phyloP scores from a whole-genome alignment of 1,140 invertebrate genomes.

The Tetragonula clypearis region DNA sequence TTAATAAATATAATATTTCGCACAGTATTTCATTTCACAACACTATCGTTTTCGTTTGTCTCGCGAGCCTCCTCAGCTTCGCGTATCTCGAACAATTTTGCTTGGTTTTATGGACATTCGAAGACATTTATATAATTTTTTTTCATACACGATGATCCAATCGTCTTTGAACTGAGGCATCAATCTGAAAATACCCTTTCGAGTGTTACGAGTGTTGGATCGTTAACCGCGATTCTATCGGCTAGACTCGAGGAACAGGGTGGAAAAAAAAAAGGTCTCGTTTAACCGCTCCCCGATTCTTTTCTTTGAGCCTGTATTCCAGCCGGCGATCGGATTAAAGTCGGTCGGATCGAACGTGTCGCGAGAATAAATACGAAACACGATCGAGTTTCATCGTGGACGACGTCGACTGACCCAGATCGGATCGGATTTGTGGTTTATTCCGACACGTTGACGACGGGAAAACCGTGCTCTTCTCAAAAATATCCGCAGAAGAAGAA shows the following conservation, averaged over 20 bases:
- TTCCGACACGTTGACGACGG: conserved; percentile 32
- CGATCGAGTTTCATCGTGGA: conserved; percentile 53
- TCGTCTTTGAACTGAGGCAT: background rate
- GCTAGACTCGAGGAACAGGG: background rate
- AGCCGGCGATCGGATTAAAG: conserved; percentile 29
- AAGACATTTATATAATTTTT: background rate
- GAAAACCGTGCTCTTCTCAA: conserved; percentile 17
- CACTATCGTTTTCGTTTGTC: no score
- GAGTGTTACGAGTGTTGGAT: background rate
- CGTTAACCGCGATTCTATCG: background rate
- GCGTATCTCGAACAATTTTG: no score
- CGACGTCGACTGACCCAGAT: conserved; percentile 37
- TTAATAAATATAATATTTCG: no score
- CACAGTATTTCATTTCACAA: no score
- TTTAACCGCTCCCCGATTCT: background rate
- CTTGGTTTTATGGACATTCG: no score
- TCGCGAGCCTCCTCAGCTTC: no score
- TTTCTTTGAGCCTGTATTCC: conserved; percentile 12
- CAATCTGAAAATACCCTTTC: background rate
- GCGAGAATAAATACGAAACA: conserved; percentile 7
- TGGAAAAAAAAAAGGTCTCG: background rate
- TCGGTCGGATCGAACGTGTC: conserved; percentile 3
- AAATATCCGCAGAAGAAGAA: background rate
- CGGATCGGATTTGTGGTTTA: conserved; percentile 59
- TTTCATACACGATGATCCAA: background rate